phyloP scores from a whole-genome alignment of 2,888 invertebrate genomes.

The Xestobium rufovillosum region DNA sequence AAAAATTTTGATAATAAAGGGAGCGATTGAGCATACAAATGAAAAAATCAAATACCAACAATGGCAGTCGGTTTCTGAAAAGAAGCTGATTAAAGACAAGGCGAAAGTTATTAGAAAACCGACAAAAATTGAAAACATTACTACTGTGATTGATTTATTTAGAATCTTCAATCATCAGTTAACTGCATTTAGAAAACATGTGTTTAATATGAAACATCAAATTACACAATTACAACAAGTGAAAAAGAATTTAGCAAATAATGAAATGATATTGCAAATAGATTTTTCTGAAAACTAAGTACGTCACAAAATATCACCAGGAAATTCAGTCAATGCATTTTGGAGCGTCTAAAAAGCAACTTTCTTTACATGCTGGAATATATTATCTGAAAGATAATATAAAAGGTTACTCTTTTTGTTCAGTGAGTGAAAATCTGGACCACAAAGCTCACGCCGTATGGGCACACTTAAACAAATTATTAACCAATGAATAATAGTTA shows the following conservation, averaged over 20 bases:
- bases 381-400: conserved; percentile 11
- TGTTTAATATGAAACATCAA: conserved; percentile 9
- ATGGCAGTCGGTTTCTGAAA: conserved; percentile 1
- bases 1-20: conserved; percentile 8
- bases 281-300: conserved; percentile 18
- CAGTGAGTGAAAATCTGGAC: conserved; percentile 15
- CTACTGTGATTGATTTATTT: conserved; percentile 2
- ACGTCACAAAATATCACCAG: conserved; percentile 11
- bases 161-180: neutral
- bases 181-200: conserved; percentile 8
- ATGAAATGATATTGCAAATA: conserved; percentile 14
- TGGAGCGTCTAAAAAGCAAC: conserved; percentile 13
- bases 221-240: conserved; percentile 11
- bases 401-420: conserved; percentile 14
- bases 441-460: conserved; percentile 14
- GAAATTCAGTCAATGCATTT: conserved; percentile 18
- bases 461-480: conserved; percentile 13
- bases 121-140: conserved; percentile 4
- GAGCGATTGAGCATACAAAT: too few species aligned
- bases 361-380: conserved; percentile 15
- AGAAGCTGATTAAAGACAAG: conserved; percentile 2
- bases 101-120: neutral
- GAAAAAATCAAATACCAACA: too few species aligned
- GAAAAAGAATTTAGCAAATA: neutral
- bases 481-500: too few species aligned